phyloP scores from a whole-genome alignment of 2,113 vertebrate genomes.

The Leptocoma aspasia region DNA sequence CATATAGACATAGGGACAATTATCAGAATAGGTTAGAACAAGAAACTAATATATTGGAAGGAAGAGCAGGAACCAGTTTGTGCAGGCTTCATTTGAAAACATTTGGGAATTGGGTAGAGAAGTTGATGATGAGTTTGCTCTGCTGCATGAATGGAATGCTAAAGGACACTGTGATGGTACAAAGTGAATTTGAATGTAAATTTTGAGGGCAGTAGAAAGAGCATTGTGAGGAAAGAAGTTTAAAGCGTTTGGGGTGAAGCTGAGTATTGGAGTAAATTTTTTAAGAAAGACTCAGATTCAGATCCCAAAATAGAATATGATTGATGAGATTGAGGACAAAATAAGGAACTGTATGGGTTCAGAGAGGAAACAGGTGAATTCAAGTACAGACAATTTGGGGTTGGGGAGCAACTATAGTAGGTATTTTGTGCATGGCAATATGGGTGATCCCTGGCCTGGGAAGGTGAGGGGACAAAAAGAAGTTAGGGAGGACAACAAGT shows the following conservation, averaged over 20 bases:
- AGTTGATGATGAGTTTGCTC: neutral
- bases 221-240: neutral
- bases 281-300: neutral
- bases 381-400: neutral
- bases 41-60: neutral
- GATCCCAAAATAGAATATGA: neutral
- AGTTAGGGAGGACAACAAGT: neutral
- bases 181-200: neutral
- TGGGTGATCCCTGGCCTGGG: neutral
- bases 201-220: neutral
- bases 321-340: neutral
- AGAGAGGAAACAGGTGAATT: neutral
- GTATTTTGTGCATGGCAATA: neutral
- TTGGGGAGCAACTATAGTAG: neutral
- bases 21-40: neutral
- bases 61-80: neutral
- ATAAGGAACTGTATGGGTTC: neutral
- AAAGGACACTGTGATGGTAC: neutral
- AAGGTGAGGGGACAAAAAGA: neutral
- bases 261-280: neutral
- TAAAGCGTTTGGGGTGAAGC: neutral
- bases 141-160: neutral
- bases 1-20: neutral
- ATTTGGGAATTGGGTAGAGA: neutral
- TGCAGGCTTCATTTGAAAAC: neutral